Percentiles rank a stretch among this genome's conserved stretches.
These are phyloP conservation scores for Phyllopteryx taeniolatus DNA, from an alignment of 2,113 vertebrate genomes.

Conservation along the genomic window DNA sequence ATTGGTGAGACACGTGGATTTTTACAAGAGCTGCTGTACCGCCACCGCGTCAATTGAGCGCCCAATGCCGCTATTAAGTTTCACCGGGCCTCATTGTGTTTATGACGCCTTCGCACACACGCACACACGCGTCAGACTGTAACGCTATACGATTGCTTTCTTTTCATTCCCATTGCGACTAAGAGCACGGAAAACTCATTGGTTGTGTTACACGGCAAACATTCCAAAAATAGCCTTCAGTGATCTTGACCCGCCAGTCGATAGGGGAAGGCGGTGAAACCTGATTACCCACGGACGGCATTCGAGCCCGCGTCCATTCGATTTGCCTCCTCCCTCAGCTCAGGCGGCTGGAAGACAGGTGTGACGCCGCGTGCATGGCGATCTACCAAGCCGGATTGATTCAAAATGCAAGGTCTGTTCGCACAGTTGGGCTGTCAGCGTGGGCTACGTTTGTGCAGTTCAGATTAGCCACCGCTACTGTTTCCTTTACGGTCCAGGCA, in stretches of 20 bases:
- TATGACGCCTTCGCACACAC: constrained; percentile 41
- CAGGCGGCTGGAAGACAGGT: constrained; percentile 45
- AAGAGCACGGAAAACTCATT: background rate
- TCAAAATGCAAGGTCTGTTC: constrained; percentile 27
- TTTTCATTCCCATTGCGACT: background rate
- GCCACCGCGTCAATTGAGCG: constrained; percentile 59
- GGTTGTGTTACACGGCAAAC: background rate
- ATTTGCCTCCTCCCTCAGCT: constrained; percentile 56
- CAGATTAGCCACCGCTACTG: background rate
- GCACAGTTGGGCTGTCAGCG: constrained; percentile 22
- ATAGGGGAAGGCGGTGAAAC: constrained; percentile 59
- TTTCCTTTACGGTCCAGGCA: background rate
- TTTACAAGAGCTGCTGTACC: constrained; percentile 61
- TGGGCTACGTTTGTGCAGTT: background rate
- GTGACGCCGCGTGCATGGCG: constrained; percentile 43
- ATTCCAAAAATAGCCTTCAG: constrained; percentile 28
- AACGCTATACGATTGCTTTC: background rate
- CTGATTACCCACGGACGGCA: constrained; percentile 66
- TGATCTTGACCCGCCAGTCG: constrained; percentile 63
- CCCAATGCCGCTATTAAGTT: constrained; percentile 65
- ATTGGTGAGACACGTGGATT: constrained; percentile 61
- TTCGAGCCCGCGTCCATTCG: constrained; percentile 56
- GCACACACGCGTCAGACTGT: constrained; percentile 4
- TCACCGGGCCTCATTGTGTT: constrained; percentile 60
- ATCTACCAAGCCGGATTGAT: constrained; percentile 28